These are phyloP conservation scores for Syngnathus acus DNA, from an alignment of 2,797 vertebrate genomes.

Conservation along the genomic window DNA sequence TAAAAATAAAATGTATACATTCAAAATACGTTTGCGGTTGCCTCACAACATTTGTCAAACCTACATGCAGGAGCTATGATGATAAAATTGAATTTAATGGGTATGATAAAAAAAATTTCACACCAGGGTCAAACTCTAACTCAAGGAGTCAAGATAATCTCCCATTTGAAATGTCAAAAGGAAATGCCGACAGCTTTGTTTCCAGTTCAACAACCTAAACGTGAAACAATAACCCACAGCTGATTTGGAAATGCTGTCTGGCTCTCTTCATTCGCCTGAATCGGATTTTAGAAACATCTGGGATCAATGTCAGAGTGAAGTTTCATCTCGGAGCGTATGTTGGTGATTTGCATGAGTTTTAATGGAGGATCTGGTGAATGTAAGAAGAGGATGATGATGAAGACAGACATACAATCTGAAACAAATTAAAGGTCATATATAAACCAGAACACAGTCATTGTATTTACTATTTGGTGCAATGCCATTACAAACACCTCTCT, in stretches of 20 bases:
- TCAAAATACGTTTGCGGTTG: too few species aligned
- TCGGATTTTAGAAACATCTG: slow-evolving; percentile 23
- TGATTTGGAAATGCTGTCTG: slow-evolving; percentile 24
- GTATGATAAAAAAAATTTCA: not conserved
- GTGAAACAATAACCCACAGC: slow-evolving; percentile 10
- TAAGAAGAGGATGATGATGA: not conserved
- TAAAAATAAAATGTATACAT: too few species aligned
- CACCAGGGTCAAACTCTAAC: not conserved
- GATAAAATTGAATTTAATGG: not conserved
- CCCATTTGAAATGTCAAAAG: slow-evolving; percentile 14
- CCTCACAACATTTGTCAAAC: not conserved
- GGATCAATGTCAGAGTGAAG: not conserved
- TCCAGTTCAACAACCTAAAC: slow-evolving; percentile 16
- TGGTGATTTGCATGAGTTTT: not conserved
- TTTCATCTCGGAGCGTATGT: not conserved
- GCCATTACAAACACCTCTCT: not conserved
- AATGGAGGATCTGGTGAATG: not conserved
- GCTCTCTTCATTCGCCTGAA: slow-evolving; percentile 32
- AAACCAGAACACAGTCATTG: not conserved
- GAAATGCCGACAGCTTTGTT: slow-evolving; percentile 5
- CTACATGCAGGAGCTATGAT: not conserved
- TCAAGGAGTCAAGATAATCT: slow-evolving; percentile 5
- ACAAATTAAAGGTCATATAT: not conserved
- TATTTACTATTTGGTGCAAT: not conserved
- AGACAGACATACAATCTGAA: not conserved